Evolutionary conservation across 2,797 vertebrate species (phyloP).

Genomic region (Caiman crocodilus): DNA sequence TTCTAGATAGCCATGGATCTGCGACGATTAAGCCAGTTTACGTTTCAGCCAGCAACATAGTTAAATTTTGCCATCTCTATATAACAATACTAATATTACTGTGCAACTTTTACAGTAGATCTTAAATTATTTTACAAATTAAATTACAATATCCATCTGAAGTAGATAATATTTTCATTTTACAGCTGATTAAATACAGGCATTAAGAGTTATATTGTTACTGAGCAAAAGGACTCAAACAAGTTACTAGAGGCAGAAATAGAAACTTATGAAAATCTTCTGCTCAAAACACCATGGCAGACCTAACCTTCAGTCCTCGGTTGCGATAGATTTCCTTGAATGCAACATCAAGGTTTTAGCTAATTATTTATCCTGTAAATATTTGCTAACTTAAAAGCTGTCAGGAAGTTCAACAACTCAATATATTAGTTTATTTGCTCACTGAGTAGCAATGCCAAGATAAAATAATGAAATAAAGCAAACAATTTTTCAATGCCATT

Average conservation of each 20-base stretch:
- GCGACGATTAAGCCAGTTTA: accelerated
- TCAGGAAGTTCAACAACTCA: not conserved
- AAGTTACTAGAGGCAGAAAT: not conserved
- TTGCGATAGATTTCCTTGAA: accelerated
- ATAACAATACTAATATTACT: accelerated
- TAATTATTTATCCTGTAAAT: not conserved
- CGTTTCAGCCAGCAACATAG: not conserved
- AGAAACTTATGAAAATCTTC: not conserved
- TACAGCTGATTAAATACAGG: not conserved
- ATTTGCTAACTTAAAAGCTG: not conserved
- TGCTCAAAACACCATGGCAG: not conserved
- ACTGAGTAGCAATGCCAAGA: not conserved
- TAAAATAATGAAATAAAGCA: too few species aligned
- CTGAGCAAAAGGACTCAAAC: not conserved
- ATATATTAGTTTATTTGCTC: not conserved
- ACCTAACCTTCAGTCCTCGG: accelerated
- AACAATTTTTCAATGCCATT: not conserved
- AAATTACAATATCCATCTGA: accelerated
- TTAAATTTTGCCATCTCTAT: not conserved
- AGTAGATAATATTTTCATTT: accelerated
- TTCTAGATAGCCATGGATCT: not conserved
- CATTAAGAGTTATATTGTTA: not conserved
- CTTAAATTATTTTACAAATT: not conserved
- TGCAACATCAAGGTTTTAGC: accelerated
- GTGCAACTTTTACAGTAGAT: not conserved